Percentiles rank a stretch among this genome's conserved stretches.
Conservation (phyloP, 2,113 vertebrate genomes). For the Upupa epops region DNA sequence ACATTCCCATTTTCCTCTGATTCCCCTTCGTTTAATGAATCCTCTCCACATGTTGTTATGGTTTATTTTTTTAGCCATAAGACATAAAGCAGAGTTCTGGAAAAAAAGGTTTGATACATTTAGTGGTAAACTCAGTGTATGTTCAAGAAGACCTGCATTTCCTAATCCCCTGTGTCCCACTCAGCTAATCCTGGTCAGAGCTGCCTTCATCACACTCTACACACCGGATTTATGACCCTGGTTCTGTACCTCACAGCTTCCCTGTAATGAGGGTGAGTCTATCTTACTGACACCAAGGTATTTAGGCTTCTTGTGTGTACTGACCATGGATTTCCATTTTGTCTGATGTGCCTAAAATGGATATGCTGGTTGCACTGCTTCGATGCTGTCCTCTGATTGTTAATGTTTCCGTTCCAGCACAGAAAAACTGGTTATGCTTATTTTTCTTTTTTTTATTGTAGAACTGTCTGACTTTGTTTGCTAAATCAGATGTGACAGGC, state of each 20-base stretch:
- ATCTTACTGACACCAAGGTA: not conserved
- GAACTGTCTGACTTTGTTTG: slow-evolving; percentile 9
- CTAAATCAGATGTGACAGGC: slow-evolving; percentile 39
- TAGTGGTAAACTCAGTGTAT: not conserved
- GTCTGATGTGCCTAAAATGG: not conserved
- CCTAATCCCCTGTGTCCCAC: not conserved
- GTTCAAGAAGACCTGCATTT: not conserved
- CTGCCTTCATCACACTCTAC: not conserved
- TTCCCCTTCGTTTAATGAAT: not conserved
- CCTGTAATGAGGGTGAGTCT: not conserved
- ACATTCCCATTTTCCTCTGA: not conserved
- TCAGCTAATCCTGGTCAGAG: not conserved
- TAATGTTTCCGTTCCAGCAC: not conserved
- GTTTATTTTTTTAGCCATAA: not conserved
- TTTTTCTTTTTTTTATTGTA: not conserved
- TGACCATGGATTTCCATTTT: slow-evolving; percentile 15
- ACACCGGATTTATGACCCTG: not conserved
- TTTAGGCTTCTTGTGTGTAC: not conserved
- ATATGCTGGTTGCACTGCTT: not conserved
- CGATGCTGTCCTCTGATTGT: not conserved
- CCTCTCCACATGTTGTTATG: not conserved
- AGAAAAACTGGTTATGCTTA: not conserved
- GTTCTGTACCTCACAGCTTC: not conserved
- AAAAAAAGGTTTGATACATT: not conserved
- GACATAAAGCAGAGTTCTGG: not conserved